Conservation (phyloP, 2,113 vertebrate genomes). For the Scopus umbretta region DNA sequence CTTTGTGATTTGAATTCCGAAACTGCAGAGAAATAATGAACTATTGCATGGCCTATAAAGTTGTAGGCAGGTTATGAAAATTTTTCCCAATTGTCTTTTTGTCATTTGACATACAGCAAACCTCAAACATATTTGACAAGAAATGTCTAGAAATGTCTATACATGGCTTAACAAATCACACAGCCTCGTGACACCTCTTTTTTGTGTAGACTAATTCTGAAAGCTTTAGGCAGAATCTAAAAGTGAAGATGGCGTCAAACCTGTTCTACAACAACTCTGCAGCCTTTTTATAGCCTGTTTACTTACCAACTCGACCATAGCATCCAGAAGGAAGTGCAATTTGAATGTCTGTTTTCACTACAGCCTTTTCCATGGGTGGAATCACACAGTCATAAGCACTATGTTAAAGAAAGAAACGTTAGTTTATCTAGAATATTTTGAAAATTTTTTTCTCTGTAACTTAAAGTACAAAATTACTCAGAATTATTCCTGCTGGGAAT, state of each 20-base stretch:
- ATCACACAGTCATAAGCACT: constrained; percentile 91
- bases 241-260: background rate
- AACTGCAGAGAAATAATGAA: background rate
- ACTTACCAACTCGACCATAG: constrained; percentile 95
- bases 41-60: background rate
- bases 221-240: background rate
- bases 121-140: background rate
- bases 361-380: constrained; percentile 82
- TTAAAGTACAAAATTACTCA: background rate
- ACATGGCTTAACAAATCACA: background rate
- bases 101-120: background rate
- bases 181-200: background rate
- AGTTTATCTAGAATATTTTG: background rate
- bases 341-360: constrained; percentile 96
- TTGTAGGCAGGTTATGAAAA: background rate
- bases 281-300: background rate
- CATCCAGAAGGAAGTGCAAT: constrained; percentile 88
- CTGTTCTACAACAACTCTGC: background rate
- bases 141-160: too few species aligned
- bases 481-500: background rate
- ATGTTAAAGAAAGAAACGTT: background rate
- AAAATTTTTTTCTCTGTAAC: background rate
- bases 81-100: background rate
- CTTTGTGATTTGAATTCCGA: background rate
- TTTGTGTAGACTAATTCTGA: background rate